Evolutionary conservation across 1,140 invertebrate genomes (phyloP), one percentile per base, ranked within the genome.

Genomic region (Thalassaphorura encarpata): DNA sequence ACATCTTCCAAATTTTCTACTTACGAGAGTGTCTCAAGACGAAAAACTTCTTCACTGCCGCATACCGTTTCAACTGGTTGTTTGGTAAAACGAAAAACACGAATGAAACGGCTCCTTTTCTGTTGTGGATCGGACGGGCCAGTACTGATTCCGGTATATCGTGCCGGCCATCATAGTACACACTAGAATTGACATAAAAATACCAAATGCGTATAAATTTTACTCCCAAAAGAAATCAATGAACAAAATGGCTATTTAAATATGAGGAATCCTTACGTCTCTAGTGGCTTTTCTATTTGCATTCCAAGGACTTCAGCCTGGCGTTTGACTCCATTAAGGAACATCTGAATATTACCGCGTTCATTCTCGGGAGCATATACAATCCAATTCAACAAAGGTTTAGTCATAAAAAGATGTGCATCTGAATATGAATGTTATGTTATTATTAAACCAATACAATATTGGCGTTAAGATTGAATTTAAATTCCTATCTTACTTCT

Each of bases 21-120:
- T 56, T 59, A 64, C 62, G 21, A 0, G 36, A 27, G 41, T 43
- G 29, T 18, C 93, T 87, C 0, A 89, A 76, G 49, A 79, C 85
- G 55, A 84, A 85, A 41, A 87, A 82, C 65, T 89, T 89, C 66
- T 96, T 95, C 1, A 95, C 84, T 0, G 83, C 82, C 31, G 79
- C 74, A 64, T 95, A 95, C 16, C 77, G 71, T 68, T 91, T 87
- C 8, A 77, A 67, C 40, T 80, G 77, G 56, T 81, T 83, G 29
- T 82, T 83, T 0, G 80, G 75, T 1, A 88, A 75, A 0, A 90
- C 66, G 49, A 59, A 56, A 26, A 62, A 61, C 3, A 57, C 58
- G 15, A 65, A 56, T 2, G 52, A 21, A 0, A 57, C 4, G 21
- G 13, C 21, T n/a, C n/a, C n/a, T n/a, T n/a, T n/a, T n/a, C n/a